phyloP scores from a whole-genome alignment of 2,113 vertebrate species.

The Pelodiscus sinensis region DNA sequence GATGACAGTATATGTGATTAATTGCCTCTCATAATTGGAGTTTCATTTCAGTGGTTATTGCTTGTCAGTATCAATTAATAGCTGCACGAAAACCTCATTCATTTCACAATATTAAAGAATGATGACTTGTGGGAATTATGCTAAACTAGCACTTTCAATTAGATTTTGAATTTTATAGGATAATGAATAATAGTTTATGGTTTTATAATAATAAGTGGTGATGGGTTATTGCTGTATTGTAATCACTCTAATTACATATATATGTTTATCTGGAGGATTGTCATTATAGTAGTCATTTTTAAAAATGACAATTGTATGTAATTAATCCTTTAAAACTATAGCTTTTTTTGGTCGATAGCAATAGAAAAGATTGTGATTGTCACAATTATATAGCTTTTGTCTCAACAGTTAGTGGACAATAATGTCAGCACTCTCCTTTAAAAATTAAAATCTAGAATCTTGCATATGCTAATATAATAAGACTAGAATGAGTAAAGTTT shows the following conservation, averaged over 20 bases:
- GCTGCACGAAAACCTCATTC: slow-evolving; percentile 77
- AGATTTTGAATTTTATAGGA: slow-evolving; percentile 79
- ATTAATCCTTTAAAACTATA: slow-evolving; percentile 54
- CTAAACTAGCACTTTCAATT: slow-evolving; percentile 80
- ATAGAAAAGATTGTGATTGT: neutral
- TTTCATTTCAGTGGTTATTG: slow-evolving; percentile 85
- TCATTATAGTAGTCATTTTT: slow-evolving; percentile 57
- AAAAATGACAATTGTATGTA: slow-evolving; percentile 64
- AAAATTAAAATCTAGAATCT: neutral
- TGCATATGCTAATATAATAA: neutral
- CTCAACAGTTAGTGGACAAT: neutral
- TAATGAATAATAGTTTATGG: slow-evolving; percentile 78
- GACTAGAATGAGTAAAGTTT: neutral
- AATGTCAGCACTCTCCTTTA: neutral
- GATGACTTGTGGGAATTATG: slow-evolving; percentile 77
- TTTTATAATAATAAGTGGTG: slow-evolving; percentile 77
- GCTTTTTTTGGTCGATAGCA: slow-evolving; percentile 23
- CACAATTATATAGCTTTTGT: neutral
- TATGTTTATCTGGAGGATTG: slow-evolving; percentile 70
- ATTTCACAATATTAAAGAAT: slow-evolving; percentile 81
- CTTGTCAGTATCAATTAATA: slow-evolving; percentile 87
- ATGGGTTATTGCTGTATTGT: slow-evolving; percentile 71
- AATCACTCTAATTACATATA: slow-evolving; percentile 70
- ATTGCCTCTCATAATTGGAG: slow-evolving; percentile 84
- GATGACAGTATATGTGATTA: slow-evolving; percentile 87